phyloP scores from a whole-genome alignment of 2,797 vertebrate genomes.

The Eulemur albifrons region DNA sequence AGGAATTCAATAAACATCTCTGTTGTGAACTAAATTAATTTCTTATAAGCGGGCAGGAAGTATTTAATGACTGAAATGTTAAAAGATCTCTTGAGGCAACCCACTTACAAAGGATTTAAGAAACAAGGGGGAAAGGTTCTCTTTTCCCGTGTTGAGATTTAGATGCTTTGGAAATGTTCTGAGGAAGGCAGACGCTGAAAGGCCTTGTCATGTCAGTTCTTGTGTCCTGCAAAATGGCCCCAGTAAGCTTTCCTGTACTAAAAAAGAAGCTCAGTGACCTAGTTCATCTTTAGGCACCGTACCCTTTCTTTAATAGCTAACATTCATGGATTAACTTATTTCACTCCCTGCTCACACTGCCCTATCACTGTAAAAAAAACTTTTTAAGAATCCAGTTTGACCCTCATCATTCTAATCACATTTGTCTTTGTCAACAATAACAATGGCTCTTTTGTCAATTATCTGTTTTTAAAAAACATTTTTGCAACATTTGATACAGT shows the following conservation, averaged over 20 bases:
- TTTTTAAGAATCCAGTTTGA: not conserved
- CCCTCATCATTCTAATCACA: not conserved
- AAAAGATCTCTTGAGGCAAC: not conserved
- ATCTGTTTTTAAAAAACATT: not conserved
- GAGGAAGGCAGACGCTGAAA: not conserved
- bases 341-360: not conserved
- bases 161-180: not conserved
- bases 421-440: not conserved
- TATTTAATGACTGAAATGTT: not conserved
- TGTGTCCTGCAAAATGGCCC: not conserved
- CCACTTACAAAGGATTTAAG: not conserved
- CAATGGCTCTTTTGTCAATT: not conserved
- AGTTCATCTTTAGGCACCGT: not conserved
- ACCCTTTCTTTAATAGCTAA: not conserved
- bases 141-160: not conserved
- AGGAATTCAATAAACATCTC: not conserved
- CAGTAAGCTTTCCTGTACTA: not conserved
- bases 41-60: not conserved
- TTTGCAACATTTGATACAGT: not conserved
- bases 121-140: not conserved
- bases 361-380: not conserved
- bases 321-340: not conserved
- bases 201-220: not conserved
- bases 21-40: not conserved
- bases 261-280: not conserved